A percentile compares a stretch with the other conserved stretches of the same genome.
Conservation (phyloP, 2,888 invertebrate species). For the Drosophila putrida region DNA sequence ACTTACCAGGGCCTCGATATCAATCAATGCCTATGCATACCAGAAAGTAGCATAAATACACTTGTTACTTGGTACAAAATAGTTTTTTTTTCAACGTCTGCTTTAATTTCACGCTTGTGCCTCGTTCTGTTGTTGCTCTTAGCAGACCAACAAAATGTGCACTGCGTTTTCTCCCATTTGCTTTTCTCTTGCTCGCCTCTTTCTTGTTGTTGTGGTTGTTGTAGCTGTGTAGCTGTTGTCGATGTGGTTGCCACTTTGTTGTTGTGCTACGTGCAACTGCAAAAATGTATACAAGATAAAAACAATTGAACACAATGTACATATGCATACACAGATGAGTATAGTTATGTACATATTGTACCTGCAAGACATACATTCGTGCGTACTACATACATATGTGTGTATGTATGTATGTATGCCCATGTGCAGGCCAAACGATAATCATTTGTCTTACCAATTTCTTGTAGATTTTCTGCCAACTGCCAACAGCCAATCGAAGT, state of each 20-base stretch:
- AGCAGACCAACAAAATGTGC: constrained; percentile 37
- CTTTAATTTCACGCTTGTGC: constrained; percentile 34
- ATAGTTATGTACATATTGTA: constrained; percentile 27
- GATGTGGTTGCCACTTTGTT: constrained; percentile 16
- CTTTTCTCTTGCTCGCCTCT: constrained; percentile 18
- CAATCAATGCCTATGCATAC: constrained; percentile 30
- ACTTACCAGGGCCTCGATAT: constrained; percentile 45
- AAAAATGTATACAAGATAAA: constrained; percentile 58
- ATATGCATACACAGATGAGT: constrained; percentile 6
- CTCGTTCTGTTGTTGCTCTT: constrained; percentile 13
- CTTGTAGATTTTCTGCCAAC: constrained; percentile 14
- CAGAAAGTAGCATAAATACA: constrained; percentile 8
- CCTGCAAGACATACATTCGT: constrained; percentile 18
- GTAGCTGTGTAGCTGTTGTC: constrained; percentile 12
- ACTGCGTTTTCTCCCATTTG: constrained; percentile 51
- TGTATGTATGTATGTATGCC: constrained; percentile 14
- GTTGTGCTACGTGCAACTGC: constrained; percentile 53
- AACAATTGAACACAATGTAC: constrained; percentile 39
- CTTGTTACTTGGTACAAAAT: constrained; percentile 19
- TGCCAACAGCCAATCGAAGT: constrained; percentile 3
- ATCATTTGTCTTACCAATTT: constrained; percentile 64
- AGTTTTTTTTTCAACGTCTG: constrained; percentile 24
- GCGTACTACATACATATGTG: constrained; percentile 16
- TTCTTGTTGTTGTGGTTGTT: constrained; percentile 21
- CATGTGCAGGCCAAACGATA: constrained; percentile 46